Evolutionary conservation across 1,140 invertebrate genomes (phyloP).

Genomic region (Trissolcus basalis): DNA sequence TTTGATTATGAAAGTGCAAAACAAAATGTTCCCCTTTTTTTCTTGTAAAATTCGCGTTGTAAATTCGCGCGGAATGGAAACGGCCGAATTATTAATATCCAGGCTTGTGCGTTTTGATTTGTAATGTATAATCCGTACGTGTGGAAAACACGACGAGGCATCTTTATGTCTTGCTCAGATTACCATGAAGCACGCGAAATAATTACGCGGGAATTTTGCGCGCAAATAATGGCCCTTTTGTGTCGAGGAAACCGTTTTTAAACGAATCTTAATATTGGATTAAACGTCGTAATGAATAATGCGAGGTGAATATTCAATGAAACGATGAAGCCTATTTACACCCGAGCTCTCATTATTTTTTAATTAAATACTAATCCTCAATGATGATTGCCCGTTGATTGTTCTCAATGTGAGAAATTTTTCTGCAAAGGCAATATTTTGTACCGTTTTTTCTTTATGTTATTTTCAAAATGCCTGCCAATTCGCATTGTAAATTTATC

Average conservation of each 20-base stretch:
- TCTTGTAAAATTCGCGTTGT: not conserved
- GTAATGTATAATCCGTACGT: slow-evolving; percentile 27
- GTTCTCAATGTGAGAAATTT: slow-evolving; percentile 5
- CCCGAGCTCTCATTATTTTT: slow-evolving; percentile 39
- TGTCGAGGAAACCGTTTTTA: slow-evolving; percentile 35
- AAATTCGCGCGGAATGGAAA: slow-evolving; percentile 27
- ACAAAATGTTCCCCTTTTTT: not conserved
- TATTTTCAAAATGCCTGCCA: too few species aligned
- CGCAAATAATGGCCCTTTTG: slow-evolving; percentile 38
- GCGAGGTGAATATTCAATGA: slow-evolving; percentile 44
- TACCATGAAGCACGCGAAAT: slow-evolving; percentile 51
- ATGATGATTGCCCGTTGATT: slow-evolving; percentile 16
- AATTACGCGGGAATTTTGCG: slow-evolving; percentile 39
- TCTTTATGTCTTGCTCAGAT: slow-evolving; percentile 37
- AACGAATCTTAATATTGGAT: slow-evolving; percentile 35
- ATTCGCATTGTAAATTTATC: too few species aligned
- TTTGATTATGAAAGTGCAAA: too few species aligned
- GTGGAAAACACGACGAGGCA: slow-evolving; percentile 16
- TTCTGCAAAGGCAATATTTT: too few species aligned
- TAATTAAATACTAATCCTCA: slow-evolving; percentile 44
- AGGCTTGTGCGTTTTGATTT: slow-evolving; percentile 10
- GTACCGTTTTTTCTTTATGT: too few species aligned
- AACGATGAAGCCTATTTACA: slow-evolving; percentile 45
- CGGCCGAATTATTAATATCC: slow-evolving; percentile 8
- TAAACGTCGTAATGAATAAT: slow-evolving; percentile 41